Conservation (phyloP, 2,797 vertebrate species). For the Alcedo atthis region DNA sequence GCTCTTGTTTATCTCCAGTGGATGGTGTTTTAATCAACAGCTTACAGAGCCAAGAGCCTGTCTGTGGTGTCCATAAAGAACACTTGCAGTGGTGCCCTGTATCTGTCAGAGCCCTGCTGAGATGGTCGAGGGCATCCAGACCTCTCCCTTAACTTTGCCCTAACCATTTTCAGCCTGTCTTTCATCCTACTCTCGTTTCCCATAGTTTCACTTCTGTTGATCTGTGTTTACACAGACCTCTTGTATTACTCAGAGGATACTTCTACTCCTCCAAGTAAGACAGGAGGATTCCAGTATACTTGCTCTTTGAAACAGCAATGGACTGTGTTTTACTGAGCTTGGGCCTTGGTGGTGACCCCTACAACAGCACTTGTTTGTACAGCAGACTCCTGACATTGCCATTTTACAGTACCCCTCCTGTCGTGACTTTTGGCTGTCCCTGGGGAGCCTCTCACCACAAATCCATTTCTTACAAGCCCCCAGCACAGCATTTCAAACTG, state of each 20-base stretch:
- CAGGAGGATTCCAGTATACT: background rate
- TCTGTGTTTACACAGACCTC: background rate
- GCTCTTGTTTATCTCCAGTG: accelerated
- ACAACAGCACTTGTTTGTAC: too few relatives aligned
- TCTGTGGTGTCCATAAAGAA: background rate
- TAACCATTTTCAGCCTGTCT: background rate
- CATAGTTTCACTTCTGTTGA: background rate
- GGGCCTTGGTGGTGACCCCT: too few relatives aligned
- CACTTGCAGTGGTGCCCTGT: too few relatives aligned
- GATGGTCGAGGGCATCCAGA: background rate
- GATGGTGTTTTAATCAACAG: background rate
- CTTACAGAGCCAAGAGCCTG: background rate
- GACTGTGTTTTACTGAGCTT: background rate
- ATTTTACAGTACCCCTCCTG: background rate
- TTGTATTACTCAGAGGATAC: background rate
- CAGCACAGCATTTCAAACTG: background rate
- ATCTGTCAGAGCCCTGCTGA: background rate
- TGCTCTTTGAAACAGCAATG: background rate
- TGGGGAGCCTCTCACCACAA: background rate
- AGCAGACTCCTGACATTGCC: background rate
- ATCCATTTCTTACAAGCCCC: background rate
- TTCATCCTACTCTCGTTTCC: background rate
- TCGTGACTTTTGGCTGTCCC: too few relatives aligned
- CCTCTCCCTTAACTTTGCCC: background rate
- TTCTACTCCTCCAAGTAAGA: background rate